Evolutionary conservation across 2,113 vertebrate genomes (phyloP).

Genomic region (Apodemus speciosus): DNA sequence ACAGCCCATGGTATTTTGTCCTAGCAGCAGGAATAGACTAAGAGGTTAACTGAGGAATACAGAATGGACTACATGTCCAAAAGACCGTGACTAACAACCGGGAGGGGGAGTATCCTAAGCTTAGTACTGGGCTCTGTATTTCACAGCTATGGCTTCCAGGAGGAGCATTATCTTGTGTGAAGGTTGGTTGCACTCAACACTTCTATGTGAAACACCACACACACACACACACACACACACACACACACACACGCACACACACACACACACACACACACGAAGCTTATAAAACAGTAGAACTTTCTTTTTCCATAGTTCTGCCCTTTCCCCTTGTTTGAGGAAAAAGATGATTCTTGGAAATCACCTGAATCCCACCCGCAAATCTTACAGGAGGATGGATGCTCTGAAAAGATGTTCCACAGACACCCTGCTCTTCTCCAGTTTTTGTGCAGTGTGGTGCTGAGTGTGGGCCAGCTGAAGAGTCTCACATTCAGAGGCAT

Average conservation of each 20-base stretch:
- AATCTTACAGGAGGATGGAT: background rate
- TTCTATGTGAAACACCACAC: background rate
- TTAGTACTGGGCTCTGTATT: background rate
- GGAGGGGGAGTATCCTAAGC: background rate
- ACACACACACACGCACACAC: background rate
- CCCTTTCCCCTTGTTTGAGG: background rate
- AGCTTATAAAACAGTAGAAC: background rate
- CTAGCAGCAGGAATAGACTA: background rate
- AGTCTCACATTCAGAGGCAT: background rate
- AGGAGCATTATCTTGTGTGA: background rate
- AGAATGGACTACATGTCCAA: background rate
- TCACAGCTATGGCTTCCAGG: background rate
- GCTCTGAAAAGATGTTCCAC: background rate
- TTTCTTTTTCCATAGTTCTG: background rate
- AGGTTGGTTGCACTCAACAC: background rate
- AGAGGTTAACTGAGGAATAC: background rate
- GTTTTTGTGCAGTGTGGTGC: background rate
- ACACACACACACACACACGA: background rate
- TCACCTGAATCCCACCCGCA: background rate
- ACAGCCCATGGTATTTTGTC: background rate
- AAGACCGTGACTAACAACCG: background rate
- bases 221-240: background rate
- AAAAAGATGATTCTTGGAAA: background rate
- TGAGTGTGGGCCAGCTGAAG: background rate
- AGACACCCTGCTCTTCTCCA: background rate